phyloP scores from a whole-genome alignment of 1,140 invertebrate species.

The Drosophila pandora region DNA sequence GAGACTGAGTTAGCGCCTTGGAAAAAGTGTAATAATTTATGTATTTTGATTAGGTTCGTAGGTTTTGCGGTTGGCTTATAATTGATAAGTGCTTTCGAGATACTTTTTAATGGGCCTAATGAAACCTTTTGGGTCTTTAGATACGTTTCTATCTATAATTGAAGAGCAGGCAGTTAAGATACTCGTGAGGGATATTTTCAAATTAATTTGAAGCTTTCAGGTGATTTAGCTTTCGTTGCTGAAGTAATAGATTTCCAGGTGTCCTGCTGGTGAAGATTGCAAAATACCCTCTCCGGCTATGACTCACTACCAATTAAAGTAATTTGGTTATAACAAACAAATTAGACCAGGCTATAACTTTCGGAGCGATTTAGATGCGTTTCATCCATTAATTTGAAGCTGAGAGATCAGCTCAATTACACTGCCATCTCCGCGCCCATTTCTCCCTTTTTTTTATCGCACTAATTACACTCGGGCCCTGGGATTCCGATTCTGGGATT shows the following conservation, averaged over 20 bases:
- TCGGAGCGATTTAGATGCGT: conserved; percentile 33
- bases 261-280: background rate
- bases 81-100: conserved; percentile 44
- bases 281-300: background rate
- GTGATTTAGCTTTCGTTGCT: background rate
- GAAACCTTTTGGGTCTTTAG: conserved; percentile 14
- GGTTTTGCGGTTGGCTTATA: conserved; percentile 17
- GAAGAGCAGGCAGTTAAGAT: background rate
- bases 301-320: conserved; percentile 29
- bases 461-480: conserved; percentile 45
- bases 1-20: conserved; percentile 39
- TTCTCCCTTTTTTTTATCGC: conserved; percentile 43
- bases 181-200: background rate
- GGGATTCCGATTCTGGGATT: conserved; percentile 27
- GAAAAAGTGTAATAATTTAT: conserved; percentile 47
- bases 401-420: conserved; percentile 49
- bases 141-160: conserved; percentile 20
- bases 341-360: conserved; percentile 24
- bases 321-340: conserved; percentile 30
- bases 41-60: conserved; percentile 42
- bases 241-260: no score
- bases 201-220: background rate
- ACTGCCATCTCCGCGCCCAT: conserved; percentile 4
- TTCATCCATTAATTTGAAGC: conserved; percentile 31
- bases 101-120: conserved; percentile 43